Evolutionary conservation across 2,113 vertebrate species (phyloP), one percentile per base, ranked within the genome.

Genomic region (Hiodon alosoides): DNA sequence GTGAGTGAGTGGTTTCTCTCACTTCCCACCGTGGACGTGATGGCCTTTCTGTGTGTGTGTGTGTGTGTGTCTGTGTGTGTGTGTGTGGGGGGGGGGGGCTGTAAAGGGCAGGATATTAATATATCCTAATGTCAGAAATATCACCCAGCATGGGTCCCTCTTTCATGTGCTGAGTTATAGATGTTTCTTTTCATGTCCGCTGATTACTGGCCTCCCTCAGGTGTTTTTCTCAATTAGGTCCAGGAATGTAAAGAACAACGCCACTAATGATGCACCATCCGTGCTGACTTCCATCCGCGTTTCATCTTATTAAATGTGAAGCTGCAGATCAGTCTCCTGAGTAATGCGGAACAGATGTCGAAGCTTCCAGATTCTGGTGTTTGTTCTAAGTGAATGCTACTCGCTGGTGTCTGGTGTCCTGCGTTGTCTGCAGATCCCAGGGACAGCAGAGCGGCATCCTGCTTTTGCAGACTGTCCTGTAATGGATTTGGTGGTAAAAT

Each of bases 71-170:
- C 1, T 31, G 31, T 31, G 31, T 31, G 31, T 31, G 31, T 31
- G 31, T 31, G 31, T 31, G 31, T 31, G 31, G 3, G 4, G 3
- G 58, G 4, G 55, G 1, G 3, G 4, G 8, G 52, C 4, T 16
- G 10, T 51, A 58, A 75, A 75, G 11, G 17, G 60, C 75, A 52
- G 46, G 17, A 53, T 17, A 71, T 64, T 55, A 71, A 71, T 64
- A 50, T 48, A 46, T 50, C 58, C 65, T 76, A 71, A 71, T 50
- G 60, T 65, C 57, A 54, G 46, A 52, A 52, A 64, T 62, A 65
- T 57, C 61, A 31, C 60, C 31, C 5, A 54, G 51, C 5, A 4
- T 31, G 16, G 53, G n/a, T 6, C 13, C 13, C 9, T 50, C 17
- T 53, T 11, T 48, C 4, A 53, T 31, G 10, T 74, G 62, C 67